A percentile compares a stretch with the other conserved stretches of the same genome.
These are phyloP conservation scores for Alfaro cultratus DNA, from an alignment of 2,797 vertebrate genomes.

Conservation along the genomic window DNA sequence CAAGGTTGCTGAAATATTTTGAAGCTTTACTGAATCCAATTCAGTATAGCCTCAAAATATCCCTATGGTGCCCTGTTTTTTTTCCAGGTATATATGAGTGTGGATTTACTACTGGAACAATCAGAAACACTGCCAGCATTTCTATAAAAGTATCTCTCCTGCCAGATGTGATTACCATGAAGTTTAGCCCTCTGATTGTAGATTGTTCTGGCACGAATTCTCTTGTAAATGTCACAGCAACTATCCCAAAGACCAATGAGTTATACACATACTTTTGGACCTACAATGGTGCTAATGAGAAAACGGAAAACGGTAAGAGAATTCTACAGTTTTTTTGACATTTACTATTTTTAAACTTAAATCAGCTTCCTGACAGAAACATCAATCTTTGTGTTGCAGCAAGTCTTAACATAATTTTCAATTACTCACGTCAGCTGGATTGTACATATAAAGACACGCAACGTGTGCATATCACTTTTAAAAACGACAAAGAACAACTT, in stretches of 20 bases:
- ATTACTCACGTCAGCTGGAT: accelerated
- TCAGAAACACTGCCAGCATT: constrained; percentile 61
- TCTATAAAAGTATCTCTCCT: constrained; percentile 54
- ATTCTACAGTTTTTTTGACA: not conserved
- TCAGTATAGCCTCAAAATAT: not conserved
- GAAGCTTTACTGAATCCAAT: not conserved
- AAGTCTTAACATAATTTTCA: not conserved
- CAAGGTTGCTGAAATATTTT: not conserved
- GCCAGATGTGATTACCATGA: constrained; percentile 68
- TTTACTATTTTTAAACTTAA: not conserved
- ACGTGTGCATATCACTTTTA: constrained; percentile 9
- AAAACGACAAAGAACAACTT: not conserved
- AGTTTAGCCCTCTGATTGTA: constrained; percentile 17
- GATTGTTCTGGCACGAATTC: constrained; percentile 52
- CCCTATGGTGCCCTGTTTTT: not conserved
- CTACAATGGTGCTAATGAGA: accelerated
- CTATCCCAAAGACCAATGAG: constrained; percentile 27
- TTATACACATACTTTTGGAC: accelerated
- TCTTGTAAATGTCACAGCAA: constrained; percentile 9
- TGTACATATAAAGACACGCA: accelerated
- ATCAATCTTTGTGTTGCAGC: not conserved
- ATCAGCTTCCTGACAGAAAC: not conserved
- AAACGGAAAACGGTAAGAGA: not conserved
- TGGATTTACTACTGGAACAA: constrained; percentile 57
- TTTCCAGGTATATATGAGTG: constrained; percentile 74